phyloP scores from a whole-genome alignment of 2,888 invertebrate genomes.

The Hypselothyrea guttata region DNA sequence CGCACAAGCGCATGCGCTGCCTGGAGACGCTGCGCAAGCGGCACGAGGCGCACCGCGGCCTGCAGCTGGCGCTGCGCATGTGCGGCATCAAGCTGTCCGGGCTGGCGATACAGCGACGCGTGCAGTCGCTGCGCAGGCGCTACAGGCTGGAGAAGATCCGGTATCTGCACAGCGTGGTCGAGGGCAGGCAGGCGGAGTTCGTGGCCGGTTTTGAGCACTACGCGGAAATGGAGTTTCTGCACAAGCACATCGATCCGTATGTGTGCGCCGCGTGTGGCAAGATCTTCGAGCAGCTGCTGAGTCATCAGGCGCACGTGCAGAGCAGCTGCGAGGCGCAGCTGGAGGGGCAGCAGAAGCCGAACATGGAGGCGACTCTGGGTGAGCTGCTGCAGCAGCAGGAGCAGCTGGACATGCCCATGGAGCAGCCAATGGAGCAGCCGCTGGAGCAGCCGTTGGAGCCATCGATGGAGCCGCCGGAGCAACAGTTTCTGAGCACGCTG shows the following conservation, averaged over 20 bases:
- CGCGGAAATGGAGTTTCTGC: slow-evolving; percentile 70
- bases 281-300: slow-evolving; percentile 70
- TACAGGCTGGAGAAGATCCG: slow-evolving; percentile 77
- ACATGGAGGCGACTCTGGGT: slow-evolving; percentile 19
- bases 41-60: slow-evolving; percentile 58
- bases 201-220: slow-evolving; percentile 68
- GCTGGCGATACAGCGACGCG: slow-evolving; percentile 58
- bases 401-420: slow-evolving; percentile 9
- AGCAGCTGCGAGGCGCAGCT: slow-evolving; percentile 36
- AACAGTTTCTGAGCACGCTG: neutral
- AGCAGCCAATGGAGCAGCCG: neutral
- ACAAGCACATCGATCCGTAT: slow-evolving; percentile 77
- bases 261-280: slow-evolving; percentile 70
- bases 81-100: slow-evolving; percentile 61
- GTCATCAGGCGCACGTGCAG: slow-evolving; percentile 66
- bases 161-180: slow-evolving; percentile 65
- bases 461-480: neutral
- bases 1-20: slow-evolving; percentile 55
- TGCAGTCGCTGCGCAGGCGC: slow-evolving; percentile 69
- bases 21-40: slow-evolving; percentile 48
- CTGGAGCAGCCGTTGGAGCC: neutral
- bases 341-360: neutral
- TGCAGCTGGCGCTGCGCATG: slow-evolving; percentile 58
- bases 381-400: slow-evolving; percentile 31
- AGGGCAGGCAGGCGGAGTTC: slow-evolving; percentile 62